Evolutionary conservation across 1,140 invertebrate species (phyloP), one percentile per base, ranked within the genome.

Genomic region (Ceratosolen fusciceps): DNA sequence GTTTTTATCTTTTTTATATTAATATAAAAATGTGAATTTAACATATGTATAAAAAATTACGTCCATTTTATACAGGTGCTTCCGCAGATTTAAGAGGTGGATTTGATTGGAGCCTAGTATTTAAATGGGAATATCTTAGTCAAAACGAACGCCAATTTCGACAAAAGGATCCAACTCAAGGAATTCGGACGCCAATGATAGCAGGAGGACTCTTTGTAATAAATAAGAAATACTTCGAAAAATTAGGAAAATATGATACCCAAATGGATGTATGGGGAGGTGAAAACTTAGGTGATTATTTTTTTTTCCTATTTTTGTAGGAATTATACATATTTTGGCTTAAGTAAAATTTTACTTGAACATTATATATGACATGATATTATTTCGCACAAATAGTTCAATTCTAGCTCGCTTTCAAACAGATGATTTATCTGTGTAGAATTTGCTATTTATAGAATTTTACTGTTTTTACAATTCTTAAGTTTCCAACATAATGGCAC

Each of bases 81-180:
- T 97, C 96, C 39, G 95, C 97, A 9, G 95, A 98, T 90, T 91
- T 98, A 43, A 93, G 97, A 80, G 96, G 97, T 72, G 97, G 97
- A 21, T 99, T 99, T 90, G 98, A 99, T 90, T 99, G 98, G 98
- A 99, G 98, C 91, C 91, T 99, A 43, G 98, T 98, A 62, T 94
- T 94, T 88, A 96, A 98, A 91, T 98, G 97, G 98, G 97, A 99
- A 87, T 97, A 97, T 87, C 93, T 99, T 74, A 96, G 95, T 58
- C 94, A 96, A 77, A 88, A 93, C 0, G 97, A 98, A 85, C 92
- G 96, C 78, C 93, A 94, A 76, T 93, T 93, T 12, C 92, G 97
- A 24, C 93, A 95, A 83, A 94, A 94, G 82, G 96, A 97, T 87
- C 96, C 96, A 0, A 95, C 94, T 1, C 93, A 94, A 80, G 93